Conservation (phyloP, 2,888 invertebrate species). For the Lydus trimaculatus region DNA sequence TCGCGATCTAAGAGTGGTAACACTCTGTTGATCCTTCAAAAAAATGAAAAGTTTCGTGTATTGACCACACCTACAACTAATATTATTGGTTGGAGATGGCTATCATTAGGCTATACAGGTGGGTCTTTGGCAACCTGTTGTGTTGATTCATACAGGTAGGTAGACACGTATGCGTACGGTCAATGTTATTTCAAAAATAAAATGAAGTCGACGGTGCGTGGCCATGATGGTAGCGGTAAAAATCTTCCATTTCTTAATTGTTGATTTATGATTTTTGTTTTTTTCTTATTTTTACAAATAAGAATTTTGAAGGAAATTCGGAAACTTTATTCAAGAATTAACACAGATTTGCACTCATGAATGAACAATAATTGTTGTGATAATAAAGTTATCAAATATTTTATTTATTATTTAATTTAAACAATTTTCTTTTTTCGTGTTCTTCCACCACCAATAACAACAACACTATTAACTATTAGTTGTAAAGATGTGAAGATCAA, state of each 20-base stretch:
- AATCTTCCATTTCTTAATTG: background rate
- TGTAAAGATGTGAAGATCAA: slow-evolving; percentile 33
- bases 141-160: slow-evolving; percentile 6
- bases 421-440: background rate
- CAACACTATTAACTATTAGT: slow-evolving; percentile 23
- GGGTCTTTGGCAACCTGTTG: slow-evolving; percentile 25
- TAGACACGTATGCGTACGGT: background rate
- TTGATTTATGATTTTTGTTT: background rate
- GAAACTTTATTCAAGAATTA: background rate
- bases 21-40: slow-evolving; percentile 48
- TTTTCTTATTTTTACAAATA: background rate
- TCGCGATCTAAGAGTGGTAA: slow-evolving; percentile 54
- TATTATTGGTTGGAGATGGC: slow-evolving; percentile 45
- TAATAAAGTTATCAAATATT: background rate
- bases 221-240: slow-evolving; percentile 6
- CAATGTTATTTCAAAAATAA: slow-evolving; percentile 1
- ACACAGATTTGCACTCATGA: background rate
- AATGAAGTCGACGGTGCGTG: background rate
- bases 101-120: slow-evolving; percentile 37
- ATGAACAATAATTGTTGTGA: background rate
- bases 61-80: slow-evolving; percentile 46
- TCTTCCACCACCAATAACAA: background rate
- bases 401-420: too few species aligned
- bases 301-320: background rate
- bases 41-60: slow-evolving; percentile 45